Conservation (phyloP, 1,140 invertebrate genomes). For the Pentalonia nigronervosa region DNA sequence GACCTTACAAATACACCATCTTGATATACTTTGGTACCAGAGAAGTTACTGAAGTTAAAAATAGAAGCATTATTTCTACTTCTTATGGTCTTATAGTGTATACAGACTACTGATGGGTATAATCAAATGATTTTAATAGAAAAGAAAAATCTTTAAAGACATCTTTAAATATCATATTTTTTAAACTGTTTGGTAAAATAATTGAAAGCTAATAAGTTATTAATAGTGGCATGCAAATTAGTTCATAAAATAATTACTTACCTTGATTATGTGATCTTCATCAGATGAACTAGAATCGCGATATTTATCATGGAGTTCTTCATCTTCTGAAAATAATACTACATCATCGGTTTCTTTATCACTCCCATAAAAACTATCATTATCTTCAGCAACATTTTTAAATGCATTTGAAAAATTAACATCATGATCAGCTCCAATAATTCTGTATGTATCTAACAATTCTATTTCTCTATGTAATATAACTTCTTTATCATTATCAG, state of each 20-base stretch:
- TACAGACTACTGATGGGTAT: too few relatives aligned
- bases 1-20: too few relatives aligned
- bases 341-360: slow-evolving; percentile 74
- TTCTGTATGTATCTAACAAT: slow-evolving; percentile 62
- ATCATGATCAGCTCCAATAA: slow-evolving; percentile 59
- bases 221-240: neutral
- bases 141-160: too few relatives aligned
- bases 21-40: too few relatives aligned
- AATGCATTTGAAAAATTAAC: slow-evolving; percentile 60
- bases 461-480: slow-evolving; percentile 62
- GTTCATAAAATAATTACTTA: neutral
- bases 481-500: slow-evolving; percentile 61
- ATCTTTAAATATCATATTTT: neutral
- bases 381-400: slow-evolving; percentile 64
- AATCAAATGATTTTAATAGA: too few relatives aligned
- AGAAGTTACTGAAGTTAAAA: too few relatives aligned
- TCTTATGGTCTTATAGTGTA: too few relatives aligned
- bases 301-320: slow-evolving; percentile 65
- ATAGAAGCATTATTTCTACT: too few relatives aligned
- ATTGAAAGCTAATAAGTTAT: neutral
- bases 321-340: slow-evolving; percentile 76
- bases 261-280: slow-evolving; percentile 61
- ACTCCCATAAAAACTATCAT: slow-evolving; percentile 72
- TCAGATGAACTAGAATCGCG: slow-evolving; percentile 64
- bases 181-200: neutral